Evolutionary conservation across 2,888 invertebrate genomes (phyloP).

Genomic region (Philhelius pedissequus): DNA sequence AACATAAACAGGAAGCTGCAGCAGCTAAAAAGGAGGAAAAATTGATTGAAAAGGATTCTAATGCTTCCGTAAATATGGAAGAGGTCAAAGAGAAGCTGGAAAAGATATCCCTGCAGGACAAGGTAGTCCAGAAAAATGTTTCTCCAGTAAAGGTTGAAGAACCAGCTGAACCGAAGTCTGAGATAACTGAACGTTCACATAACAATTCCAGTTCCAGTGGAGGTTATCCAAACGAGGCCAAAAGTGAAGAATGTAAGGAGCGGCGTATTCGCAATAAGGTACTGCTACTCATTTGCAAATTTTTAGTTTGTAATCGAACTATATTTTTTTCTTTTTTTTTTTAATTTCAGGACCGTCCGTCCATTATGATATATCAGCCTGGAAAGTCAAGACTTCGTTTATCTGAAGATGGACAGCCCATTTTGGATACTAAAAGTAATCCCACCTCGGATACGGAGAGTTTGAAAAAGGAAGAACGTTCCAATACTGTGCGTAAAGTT

Average conservation of each 20-base stretch:
- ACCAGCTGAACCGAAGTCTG: slow-evolving; percentile 13
- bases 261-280: slow-evolving; percentile 77
- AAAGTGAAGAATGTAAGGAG: slow-evolving; percentile 40
- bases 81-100: slow-evolving; percentile 60
- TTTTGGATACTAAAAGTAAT: slow-evolving; percentile 71
- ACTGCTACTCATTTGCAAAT: neutral
- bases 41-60: neutral
- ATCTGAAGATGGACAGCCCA: slow-evolving; percentile 71
- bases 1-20: slow-evolving; percentile 57
- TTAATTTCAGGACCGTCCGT: slow-evolving; percentile 87
- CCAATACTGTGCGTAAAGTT: slow-evolving; percentile 70
- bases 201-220: slow-evolving; percentile 60
- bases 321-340: too few species aligned
- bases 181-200: slow-evolving; percentile 41
- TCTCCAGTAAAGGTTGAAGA: slow-evolving; percentile 36
- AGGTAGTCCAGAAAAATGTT: neutral
- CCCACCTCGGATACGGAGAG: slow-evolving; percentile 73
- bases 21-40: neutral
- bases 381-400: slow-evolving; percentile 80
- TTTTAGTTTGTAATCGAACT: neutral
- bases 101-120: slow-evolving; percentile 50
- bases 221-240: slow-evolving; percentile 47
- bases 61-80: slow-evolving; percentile 35
- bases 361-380: slow-evolving; percentile 93
- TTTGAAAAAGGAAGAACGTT: slow-evolving; percentile 71